These are phyloP conservation scores for Bedellia somnulentella DNA, from an alignment of 2,888 invertebrate genomes.

Conservation along the genomic window DNA sequence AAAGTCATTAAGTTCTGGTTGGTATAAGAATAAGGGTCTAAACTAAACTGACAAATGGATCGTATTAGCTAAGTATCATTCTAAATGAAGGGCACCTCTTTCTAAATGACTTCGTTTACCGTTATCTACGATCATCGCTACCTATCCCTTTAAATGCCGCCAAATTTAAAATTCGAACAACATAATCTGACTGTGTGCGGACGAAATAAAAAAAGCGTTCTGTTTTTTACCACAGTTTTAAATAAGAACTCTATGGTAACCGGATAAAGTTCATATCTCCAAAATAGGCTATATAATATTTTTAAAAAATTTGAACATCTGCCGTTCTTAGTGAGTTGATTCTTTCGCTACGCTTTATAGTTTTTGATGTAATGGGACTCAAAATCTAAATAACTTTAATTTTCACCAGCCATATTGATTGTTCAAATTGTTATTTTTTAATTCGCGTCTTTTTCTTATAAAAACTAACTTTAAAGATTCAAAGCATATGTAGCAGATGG, in stretches of 20 bases:
- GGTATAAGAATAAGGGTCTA: conserved; percentile 21
- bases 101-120: conserved; percentile 46
- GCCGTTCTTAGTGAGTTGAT: no score
- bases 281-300: no score
- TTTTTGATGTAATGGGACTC: no score
- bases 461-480: no score
- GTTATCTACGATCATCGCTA: conserved; percentile 42
- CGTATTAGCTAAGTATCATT: conserved; percentile 30
- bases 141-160: conserved; percentile 32
- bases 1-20: background rate
- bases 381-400: no score
- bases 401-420: no score
- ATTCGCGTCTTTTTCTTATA: no score
- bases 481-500: no score
- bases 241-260: no score
- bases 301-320: conserved; percentile 39
- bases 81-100: conserved; percentile 31
- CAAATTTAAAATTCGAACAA: conserved; percentile 51
- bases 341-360: no score
- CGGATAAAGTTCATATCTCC: no score
- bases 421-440: no score
- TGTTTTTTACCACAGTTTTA: conserved; percentile 1
- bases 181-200: conserved; percentile 41
- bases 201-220: conserved; percentile 18
- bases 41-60: conserved; percentile 42